Conservation (phyloP, 1,140 invertebrate genomes). For the Aethina tumida region DNA sequence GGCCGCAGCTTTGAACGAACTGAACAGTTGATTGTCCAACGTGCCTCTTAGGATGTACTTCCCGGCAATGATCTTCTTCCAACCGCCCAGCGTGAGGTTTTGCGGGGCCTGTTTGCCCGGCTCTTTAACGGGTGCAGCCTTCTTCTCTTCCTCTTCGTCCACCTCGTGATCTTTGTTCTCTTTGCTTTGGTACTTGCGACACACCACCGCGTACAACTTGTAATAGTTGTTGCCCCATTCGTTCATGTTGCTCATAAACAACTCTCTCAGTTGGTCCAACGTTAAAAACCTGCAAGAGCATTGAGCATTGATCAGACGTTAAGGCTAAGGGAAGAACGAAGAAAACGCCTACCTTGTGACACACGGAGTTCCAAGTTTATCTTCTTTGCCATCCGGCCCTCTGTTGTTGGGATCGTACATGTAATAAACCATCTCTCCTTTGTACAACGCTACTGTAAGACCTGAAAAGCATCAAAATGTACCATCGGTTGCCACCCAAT, state of each 20-base stretch:
- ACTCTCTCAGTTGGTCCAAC: no score
- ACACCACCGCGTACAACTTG: no score
- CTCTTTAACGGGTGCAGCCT: no score
- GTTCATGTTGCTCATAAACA: no score
- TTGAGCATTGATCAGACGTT: no score
- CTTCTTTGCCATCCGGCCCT: slow-evolving; percentile 35
- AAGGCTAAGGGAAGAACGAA: no score
- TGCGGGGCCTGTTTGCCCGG: slow-evolving; percentile 10
- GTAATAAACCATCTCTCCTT: slow-evolving; percentile 32
- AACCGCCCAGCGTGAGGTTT: slow-evolving; percentile 18
- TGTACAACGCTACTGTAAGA: slow-evolving; percentile 37
- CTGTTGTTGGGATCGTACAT: slow-evolving; percentile 41
- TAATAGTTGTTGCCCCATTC: no score
- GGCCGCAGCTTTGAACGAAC: slow-evolving; percentile 19
- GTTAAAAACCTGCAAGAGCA: no score
- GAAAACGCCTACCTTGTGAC: slow-evolving; percentile 28
- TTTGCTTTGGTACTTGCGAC: no score
- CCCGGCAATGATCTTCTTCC: slow-evolving; percentile 21
- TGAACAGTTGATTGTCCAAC: neutral
- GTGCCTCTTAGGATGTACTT: slow-evolving; percentile 29
- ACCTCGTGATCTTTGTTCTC: no score
- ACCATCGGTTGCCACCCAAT: no score
- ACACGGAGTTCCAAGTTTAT: slow-evolving; percentile 36
- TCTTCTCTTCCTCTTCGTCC: neutral
- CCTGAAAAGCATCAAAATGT: slow-evolving; percentile 11